Evolutionary conservation across 2,113 vertebrate genomes (phyloP).

Genomic region (Malurus melanocephalus): DNA sequence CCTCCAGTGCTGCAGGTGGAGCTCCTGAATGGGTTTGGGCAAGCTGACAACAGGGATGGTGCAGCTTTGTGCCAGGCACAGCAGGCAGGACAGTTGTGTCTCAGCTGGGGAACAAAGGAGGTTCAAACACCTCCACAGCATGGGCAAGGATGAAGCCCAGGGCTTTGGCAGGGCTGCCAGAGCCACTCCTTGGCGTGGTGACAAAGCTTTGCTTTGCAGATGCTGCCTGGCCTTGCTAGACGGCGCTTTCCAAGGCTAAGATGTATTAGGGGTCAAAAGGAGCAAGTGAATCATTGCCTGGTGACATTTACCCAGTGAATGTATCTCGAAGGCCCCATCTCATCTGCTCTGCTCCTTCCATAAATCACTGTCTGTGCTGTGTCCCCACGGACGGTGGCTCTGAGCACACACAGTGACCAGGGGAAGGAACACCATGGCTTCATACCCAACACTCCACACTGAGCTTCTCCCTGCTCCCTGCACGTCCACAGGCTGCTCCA

Average conservation of each 20-base stretch:
- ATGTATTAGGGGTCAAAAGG: slow-evolving; percentile 21
- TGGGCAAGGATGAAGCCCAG: not conserved
- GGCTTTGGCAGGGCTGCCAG: not conserved
- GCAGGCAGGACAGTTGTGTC: not conserved
- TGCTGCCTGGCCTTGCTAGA: not conserved
- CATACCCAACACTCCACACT: fast-evolving
- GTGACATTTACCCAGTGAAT: slow-evolving; percentile 41
- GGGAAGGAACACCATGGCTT: not conserved
- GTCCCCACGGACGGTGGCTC: not conserved
- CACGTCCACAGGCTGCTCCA: not conserved
- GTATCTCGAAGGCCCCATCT: not conserved
- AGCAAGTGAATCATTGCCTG: not conserved
- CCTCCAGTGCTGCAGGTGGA: not conserved
- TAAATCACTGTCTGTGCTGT: not conserved
- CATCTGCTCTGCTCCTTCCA: slow-evolving; percentile 10
- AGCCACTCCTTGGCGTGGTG: not conserved
- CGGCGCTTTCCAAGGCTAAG: not conserved
- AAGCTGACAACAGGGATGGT: not conserved
- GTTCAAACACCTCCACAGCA: not conserved
- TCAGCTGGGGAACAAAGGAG: slow-evolving; percentile 11
- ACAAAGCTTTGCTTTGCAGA: not conserved
- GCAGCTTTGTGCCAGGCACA: not conserved
- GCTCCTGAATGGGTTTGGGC: not conserved
- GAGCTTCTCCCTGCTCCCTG: not conserved
- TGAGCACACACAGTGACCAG: not conserved